Percentiles rank a stretch among this genome's conserved stretches.
Evolutionary conservation across 2,797 vertebrate genomes (phyloP).

Genomic region (Xyrichtys novacula): DNA sequence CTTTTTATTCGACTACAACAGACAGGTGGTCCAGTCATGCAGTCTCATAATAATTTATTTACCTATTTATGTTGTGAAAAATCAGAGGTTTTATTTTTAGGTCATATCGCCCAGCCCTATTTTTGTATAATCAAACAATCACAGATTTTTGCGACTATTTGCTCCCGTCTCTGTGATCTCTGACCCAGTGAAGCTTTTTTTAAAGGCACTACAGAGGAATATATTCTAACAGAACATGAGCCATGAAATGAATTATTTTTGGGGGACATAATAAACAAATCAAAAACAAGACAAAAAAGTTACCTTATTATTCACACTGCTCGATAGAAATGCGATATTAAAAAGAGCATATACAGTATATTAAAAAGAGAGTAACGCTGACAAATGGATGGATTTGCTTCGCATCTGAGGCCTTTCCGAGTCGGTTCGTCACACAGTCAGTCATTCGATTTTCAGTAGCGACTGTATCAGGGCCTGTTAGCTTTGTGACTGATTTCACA

Average conservation of each 20-base stretch:
- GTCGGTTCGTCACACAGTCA: constrained; percentile 16
- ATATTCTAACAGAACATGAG: constrained; percentile 42
- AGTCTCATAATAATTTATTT: no score
- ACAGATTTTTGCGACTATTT: no score
- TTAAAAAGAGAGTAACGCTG: constrained; percentile 74
- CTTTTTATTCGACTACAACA: no score
- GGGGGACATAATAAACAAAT: constrained; percentile 44
- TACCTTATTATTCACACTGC: constrained; percentile 53
- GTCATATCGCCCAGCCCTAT: no score
- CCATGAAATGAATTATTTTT: constrained; percentile 50
- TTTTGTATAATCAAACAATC: no score
- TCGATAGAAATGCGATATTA: constrained; percentile 58
- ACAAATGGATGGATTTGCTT: constrained; percentile 48
- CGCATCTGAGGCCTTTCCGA: constrained; percentile 12
- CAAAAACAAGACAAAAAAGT: constrained; percentile 38
- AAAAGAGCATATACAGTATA: constrained; percentile 68
- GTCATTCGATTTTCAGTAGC: constrained; percentile 30
- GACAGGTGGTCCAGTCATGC: no score
- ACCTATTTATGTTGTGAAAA: no score
- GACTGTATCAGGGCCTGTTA: constrained; percentile 30
- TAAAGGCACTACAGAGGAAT: constrained; percentile 17
- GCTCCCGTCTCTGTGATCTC: not conserved
- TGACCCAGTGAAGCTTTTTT: constrained; percentile 21
- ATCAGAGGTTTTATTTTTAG: no score
- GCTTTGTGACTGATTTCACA: constrained; percentile 10